phyloP scores from a whole-genome alignment of 2,888 invertebrate genomes.

The Chalcis sispes region DNA sequence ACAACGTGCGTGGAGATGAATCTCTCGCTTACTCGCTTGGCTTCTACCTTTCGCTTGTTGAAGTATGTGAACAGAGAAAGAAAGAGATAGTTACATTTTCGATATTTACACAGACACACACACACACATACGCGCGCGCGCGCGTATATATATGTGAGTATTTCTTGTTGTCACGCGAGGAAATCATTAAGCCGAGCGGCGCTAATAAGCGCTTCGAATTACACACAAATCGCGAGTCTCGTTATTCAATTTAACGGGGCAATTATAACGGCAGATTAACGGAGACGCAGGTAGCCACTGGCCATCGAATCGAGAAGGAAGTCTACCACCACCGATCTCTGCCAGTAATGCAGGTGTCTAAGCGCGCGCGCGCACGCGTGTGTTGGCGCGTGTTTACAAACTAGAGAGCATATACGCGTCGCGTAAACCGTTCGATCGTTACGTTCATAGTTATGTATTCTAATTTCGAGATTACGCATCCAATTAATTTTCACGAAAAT shows the following conservation, averaged over 20 bases:
- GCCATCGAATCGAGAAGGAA: too few relatives aligned
- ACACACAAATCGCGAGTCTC: slow-evolving; percentile 51
- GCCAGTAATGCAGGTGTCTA: not conserved
- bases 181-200: slow-evolving; percentile 50
- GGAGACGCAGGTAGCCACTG: not conserved
- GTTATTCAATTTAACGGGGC: slow-evolving; percentile 56
- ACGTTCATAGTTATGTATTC: too few relatives aligned
- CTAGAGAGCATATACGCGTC: too few relatives aligned
- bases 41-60: not conserved
- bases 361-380: not conserved
- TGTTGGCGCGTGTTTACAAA: not conserved
- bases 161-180: slow-evolving; percentile 53
- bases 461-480: too few relatives aligned
- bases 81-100: slow-evolving; percentile 7
- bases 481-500: too few relatives aligned
- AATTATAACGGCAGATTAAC: slow-evolving; percentile 52
- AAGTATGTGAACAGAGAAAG: too few relatives aligned
- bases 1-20: slow-evolving; percentile 2
- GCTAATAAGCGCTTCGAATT: slow-evolving; percentile 55
- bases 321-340: too few relatives aligned
- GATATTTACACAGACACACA: not conserved
- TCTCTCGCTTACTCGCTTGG: not conserved
- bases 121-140: not conserved
- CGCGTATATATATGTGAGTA: not conserved
- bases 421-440: too few relatives aligned